phyloP scores from a whole-genome alignment of 2,113 vertebrate genomes.

The Crotalus viridis region DNA sequence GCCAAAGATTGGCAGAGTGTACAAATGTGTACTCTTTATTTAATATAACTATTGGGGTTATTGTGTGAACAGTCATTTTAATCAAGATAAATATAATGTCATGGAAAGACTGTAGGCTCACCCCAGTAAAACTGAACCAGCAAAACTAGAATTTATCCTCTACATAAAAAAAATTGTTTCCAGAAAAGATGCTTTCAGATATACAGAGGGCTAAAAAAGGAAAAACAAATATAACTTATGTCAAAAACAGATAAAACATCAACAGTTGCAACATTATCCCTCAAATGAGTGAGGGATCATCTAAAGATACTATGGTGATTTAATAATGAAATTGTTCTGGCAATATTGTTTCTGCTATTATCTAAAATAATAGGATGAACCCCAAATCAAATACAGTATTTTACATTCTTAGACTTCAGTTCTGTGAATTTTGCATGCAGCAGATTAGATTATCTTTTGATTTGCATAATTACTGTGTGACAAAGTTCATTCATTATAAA shows the following conservation, averaged over 20 bases:
- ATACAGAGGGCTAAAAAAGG: not conserved
- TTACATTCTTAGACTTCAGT: not conserved
- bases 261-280: not conserved
- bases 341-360: not conserved
- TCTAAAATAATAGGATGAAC: not conserved
- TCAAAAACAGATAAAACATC: not conserved
- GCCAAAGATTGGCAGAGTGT: conserved; percentile 8
- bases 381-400: not conserved
- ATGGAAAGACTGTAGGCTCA: not conserved
- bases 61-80: not conserved
- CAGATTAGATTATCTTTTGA: not conserved
- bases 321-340: not conserved
- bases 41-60: not conserved
- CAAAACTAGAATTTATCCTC: not conserved
- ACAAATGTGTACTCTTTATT: conserved; percentile 16
- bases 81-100: conserved; percentile 7
- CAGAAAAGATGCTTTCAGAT: not conserved
- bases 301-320: not conserved
- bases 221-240: not conserved
- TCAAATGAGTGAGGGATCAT: not conserved
- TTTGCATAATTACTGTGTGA: not conserved
- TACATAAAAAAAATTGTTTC: not conserved
- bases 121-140: not conserved
- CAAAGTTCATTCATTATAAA: not conserved
- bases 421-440: not conserved